Base-by-base conservation (phyloP, 2,113 vertebrate genomes). In the Lepus americanus region DNA sequence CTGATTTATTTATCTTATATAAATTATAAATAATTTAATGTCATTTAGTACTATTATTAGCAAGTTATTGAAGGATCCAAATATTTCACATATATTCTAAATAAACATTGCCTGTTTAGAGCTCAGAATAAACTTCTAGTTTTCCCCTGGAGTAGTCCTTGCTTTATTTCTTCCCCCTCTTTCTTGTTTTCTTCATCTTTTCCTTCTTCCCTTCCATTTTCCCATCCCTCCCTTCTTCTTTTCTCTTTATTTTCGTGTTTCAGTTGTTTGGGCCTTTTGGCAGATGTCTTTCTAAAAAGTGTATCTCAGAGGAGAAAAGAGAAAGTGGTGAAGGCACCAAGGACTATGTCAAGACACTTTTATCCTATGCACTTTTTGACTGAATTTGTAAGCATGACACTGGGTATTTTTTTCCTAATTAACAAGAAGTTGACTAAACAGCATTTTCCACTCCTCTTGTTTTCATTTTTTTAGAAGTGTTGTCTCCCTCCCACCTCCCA, bases 1-100 rank as follows among this genome's bases (percentile, higher is more conserved):
- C n/a, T 74, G n/a, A 67, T 73, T 67, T 67, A 70, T 82, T 84
- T 36, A 80, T 86, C 67, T 95, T 77, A 81, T 61, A 79, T 78
- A 87, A 64, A 83, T 36, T 84, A 66, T 19, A 73, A 92, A 79
- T 51, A 31, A 70, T 10, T 76, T 83, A n/a, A 69, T 86, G 39
- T 19, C 39, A 66, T 61, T n/a, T 81, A 55, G 63, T n/a, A 73
- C 9, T 78, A 49, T 87, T 94, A 64, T 70, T 67, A 51, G 19
- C 23, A 81, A 51, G 25, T 83, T 74, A 70, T 63, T 69, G 39
- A 64, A 55, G 66, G 59, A 53, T 74, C 17, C 55, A 86, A 29
- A 55, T 23, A 6, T 55, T 87, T 74, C 66, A 76, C 6, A 23
- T 63, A 36, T n/a, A 51, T 95, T 78, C 66, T 74, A 83, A 96